Base-by-base conservation (phyloP, 92 coral and sea anemone genomes). In the Porites evermanni region DNA sequence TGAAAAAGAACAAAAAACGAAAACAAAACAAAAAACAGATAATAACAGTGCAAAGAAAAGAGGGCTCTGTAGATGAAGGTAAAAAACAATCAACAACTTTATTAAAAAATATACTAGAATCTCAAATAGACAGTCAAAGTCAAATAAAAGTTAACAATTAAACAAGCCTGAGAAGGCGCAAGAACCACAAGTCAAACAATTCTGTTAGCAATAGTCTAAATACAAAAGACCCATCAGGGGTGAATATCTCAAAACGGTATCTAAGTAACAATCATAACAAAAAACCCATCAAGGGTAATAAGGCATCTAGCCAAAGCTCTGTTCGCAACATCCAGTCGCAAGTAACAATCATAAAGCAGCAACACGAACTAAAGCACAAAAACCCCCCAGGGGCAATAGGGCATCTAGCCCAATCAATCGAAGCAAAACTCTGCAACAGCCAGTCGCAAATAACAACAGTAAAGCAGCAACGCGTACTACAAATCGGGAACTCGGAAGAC, bases 131-230 rank as follows among this genome's bases (percentile, higher is more conserved):
- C 56, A 29, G 54, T 29, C 53, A 71, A 71, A 71, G 54, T 71
- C 75, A 29, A 71, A 71, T 64, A 68, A 26, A 68, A 11, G 11
- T 68, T 44, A 6, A 26, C 73, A 68, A 68, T 68, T 24, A 68
- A 68, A 20, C 73, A 8, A 68, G 73, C 73, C 73, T 68, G 73
- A 68, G 73, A 68, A 68, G 73, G 73, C 73, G 73, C 52, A 68
- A 68, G 52, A 68, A 68, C 26, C 73, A 17, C 73, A 10, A 68
- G 20, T 19, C 73, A 68, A 68, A 68, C 73, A 68, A 26, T 68
- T 68, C 73, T 68, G 52, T 24, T 68, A 68, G 73, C 73, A 68
- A 68, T 68, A 68, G 73, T 68, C 73, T 68, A 68, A 68, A 68
- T 23, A 68, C 73, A 68, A 68, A 29, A 68, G 73, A 68, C 73